A percentile compares a stretch with the other conserved stretches of the same genome.
Evolutionary conservation across 2,888 invertebrate genomes (phyloP).

Genomic region (Cantharis rustica): DNA sequence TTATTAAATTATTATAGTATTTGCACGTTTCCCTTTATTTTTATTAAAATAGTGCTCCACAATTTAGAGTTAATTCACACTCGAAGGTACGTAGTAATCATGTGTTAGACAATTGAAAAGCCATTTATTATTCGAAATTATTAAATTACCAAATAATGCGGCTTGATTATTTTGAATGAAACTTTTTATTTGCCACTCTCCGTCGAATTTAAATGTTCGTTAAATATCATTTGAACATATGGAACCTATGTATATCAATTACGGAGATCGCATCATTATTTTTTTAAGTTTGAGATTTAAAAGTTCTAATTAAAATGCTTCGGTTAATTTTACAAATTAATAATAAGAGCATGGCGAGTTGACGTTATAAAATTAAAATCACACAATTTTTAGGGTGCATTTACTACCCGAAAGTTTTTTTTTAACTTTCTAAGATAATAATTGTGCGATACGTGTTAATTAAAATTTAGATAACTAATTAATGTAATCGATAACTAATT

Average conservation of each 20-base stretch:
- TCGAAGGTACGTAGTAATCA: not conserved
- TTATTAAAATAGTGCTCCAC: not conserved
- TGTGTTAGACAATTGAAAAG: not conserved
- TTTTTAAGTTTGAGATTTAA: not conserved
- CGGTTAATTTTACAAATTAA: not conserved
- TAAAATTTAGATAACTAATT: not conserved
- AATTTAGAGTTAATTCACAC: not conserved
- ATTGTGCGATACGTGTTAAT: not conserved
- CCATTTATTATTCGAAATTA: not conserved
- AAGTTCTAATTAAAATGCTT: not conserved
- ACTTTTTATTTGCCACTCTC: not conserved
- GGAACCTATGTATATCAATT: slow-evolving; percentile 1
- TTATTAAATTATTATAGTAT: not conserved
- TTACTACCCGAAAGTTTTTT: too few species aligned
- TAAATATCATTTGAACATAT: slow-evolving; percentile 26
- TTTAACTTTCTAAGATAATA: too few species aligned
- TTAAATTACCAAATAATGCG: not conserved
- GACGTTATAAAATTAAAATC: not conserved
- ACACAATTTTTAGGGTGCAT: not conserved
- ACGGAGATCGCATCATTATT: not conserved
- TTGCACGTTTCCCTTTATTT: not conserved
- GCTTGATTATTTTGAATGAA: not conserved
- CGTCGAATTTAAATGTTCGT: not conserved
- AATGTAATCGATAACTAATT: not conserved
- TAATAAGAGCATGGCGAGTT: not conserved